Evolutionary conservation across 2,888 invertebrate genomes (phyloP), one percentile per base, ranked within the genome.

Genomic region (Dioctria rufipes): DNA sequence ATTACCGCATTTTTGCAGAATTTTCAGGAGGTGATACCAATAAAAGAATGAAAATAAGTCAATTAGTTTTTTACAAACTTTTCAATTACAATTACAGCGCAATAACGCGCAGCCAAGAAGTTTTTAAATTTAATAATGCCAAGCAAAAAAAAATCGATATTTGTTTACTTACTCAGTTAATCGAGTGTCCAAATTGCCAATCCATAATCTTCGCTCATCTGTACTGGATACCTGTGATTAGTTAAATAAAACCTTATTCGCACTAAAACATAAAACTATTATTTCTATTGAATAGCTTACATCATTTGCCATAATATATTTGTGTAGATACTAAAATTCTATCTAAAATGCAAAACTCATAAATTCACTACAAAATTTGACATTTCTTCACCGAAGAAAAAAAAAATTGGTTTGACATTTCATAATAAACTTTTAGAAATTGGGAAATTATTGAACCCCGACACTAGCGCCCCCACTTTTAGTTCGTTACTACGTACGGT

Each of bases 21-120:
- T 93, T 95, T 98, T 98, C 91, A 98, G 92, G 92, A 98, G 93
- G 93, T 96, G 95, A 94, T 94, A 96, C 96, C 96, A 91, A 94
- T 95, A 93, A 92, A 91, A 86, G 90, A 89, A 85, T 85, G 85
- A 82, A 84, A 83, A 80, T 40, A 80, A 82, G 80, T 75, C 75
- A 78, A 82, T 75, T 82, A 79, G 78, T 80, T 83, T 81, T 60
- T 69, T 49, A 46, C 8, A 69, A 63, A 67, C 25, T 25, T 25
- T n/a, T n/a, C n/a, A 25, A 25, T 25, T 25, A 25, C 25, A 25
- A 25, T 25, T 25, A 25, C 65, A 40, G 8, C 40, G 13, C 11
- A 49, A 13, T 4, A 43, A 49, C 37, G 9, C 75, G 78, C 5
- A 77, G 80, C 60, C 42, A 71, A 39, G 60, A 75, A 46, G 1